Conservation (phyloP, 2,888 invertebrate genomes). For the Pristionchus japonicus region DNA sequence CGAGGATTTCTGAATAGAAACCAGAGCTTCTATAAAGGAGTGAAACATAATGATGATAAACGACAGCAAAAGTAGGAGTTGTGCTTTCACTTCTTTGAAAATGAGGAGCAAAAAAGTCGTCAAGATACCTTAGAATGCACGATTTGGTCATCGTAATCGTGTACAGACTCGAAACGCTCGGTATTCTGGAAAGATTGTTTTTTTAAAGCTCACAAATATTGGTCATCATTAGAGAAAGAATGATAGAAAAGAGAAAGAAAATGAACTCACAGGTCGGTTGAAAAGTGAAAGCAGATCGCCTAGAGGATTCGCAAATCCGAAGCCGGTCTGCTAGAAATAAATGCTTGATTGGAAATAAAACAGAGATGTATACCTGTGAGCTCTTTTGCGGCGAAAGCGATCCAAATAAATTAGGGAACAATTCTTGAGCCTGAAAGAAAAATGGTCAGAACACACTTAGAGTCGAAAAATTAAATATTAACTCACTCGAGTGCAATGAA, state of each 20-base stretch:
- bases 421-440: neutral
- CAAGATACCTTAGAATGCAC: neutral
- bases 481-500: neutral
- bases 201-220: neutral
- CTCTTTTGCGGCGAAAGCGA: neutral
- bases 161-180: neutral
- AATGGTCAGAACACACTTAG: neutral
- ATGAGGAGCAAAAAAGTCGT: too few species aligned
- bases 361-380: neutral
- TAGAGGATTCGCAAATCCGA: neutral
- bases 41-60: neutral
- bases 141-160: constrained; percentile 23
- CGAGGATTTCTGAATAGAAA: neutral
- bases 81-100: too few species aligned
- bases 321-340: neutral
- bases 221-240: neutral
- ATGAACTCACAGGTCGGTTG: neutral
- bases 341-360: too few species aligned
- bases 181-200: neutral
- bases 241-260: neutral
- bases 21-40: too few species aligned
- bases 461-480: neutral
- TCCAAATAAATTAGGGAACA: neutral
- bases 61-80: neutral
- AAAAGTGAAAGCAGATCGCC: neutral